Evolutionary conservation across 2,888 invertebrate genomes (phyloP), one percentile per base, ranked within the genome.

Genomic region (Oligia latruncula): DNA sequence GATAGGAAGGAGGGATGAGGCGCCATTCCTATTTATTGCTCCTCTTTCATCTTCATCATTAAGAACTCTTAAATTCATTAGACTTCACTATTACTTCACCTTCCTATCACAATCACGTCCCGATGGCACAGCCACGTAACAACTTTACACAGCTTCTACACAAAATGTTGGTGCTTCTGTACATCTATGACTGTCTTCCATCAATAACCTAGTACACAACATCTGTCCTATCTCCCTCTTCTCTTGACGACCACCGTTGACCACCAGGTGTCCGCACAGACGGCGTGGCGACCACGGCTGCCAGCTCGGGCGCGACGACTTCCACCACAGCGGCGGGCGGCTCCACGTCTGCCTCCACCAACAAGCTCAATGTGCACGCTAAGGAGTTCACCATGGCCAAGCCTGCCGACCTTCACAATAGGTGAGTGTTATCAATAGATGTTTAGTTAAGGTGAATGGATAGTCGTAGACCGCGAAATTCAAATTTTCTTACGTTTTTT

Each of bases 351-450:
- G 88, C 92, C 77, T 83, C 95, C 89, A 84, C 91, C 91, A 98
- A 98, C 94, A 98, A 98, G 95, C 97, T 99, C 90, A 99, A 99
- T 95, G 98, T 98, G 87, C 98, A 98, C 96, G 99, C 99, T 82
- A 98, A 98, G 97, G 99, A 99, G 97, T 99, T 99, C 97, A 98
- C 98, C 91, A 98, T 98, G 98, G 98, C 97, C 93, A 97, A 97
- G 95, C 97, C 97, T 67, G 94, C 97, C 92, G 97, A 97, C 91
- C 94, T 95, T 89, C 96, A 97, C 88, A 95, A 94, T 95, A 95
- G 96, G 97, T 96, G 90, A 96, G 96, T 77, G 29, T 52, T 40
- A 40, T 40, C n/a, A 5, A 40, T 65, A 65, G 35, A 35, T 65
- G 5, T 70, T 20, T 70, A 35, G 13, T 43, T 60, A 9, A 58